Base-by-base conservation (phyloP, 2,113 vertebrate genomes). In the Cyphomyrus plagiostoma region DNA sequence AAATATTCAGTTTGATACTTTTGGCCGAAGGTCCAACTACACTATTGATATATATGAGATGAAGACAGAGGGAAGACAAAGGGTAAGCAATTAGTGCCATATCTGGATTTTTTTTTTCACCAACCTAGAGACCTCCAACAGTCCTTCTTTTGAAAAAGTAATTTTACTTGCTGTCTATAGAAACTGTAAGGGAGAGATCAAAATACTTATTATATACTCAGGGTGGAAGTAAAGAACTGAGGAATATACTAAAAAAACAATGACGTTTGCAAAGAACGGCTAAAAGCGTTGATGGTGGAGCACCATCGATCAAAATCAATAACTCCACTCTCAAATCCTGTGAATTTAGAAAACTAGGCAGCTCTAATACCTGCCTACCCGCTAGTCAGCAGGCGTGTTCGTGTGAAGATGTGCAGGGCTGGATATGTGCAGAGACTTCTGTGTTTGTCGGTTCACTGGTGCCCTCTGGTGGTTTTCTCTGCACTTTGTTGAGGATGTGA, bases 1-100 rank as follows among this genome's bases (percentile, higher is more conserved):
- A 93, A 99, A 99, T 92, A 98, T 99, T 93, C 98, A 99, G 92
- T 99, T 99, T 3, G 98, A 99, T 93, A 98, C 97, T 58, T 99
- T 98, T 1, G 98, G 98, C 49, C 96, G 98, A 52, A 97, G 98
- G 91, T 95, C 97, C 92, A 99, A 99, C 96, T 99, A 97, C 93
- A 98, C 98, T 23, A 98, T 99, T 17, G 97, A 99, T 93, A 97
- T 99, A 85, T 99, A 99, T 52, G 98, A 99, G 95, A 97, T 98
- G 97, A 99, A 97, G 94, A 91, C 96, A 0, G 93, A 94, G 9
- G 62, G 62, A 70, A 30, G n/a, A 30, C 62, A 70, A 70, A 70
- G 3, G 62, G 62, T 70, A 70, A 70, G 62, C 62, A 70, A 70
- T 30, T 30, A 30, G n/a, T 62, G 23, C 0, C 7, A 62, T n/a